phyloP scores from a whole-genome alignment of 2,888 invertebrate genomes.

The Euproctis similis region DNA sequence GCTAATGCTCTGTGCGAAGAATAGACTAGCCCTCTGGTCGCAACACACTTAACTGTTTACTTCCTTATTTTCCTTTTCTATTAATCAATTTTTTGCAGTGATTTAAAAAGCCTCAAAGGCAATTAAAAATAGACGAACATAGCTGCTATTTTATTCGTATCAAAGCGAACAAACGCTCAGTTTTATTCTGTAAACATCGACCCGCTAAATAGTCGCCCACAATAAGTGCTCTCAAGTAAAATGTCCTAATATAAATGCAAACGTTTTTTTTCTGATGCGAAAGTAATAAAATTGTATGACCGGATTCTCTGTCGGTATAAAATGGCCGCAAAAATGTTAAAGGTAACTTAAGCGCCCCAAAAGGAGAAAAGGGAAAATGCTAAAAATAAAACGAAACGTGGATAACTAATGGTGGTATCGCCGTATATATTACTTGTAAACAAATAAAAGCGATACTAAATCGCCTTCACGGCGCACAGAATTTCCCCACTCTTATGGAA shows the following conservation, averaged over 20 bases:
- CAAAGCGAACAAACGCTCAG: no score
- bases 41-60: no score
- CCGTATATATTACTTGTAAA: constrained; percentile 36
- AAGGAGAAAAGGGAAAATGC: constrained; percentile 5
- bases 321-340: constrained; percentile 11
- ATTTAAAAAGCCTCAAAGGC: no score
- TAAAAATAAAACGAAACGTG: constrained; percentile 18
- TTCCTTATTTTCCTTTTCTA: no score
- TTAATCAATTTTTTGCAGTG: no score
- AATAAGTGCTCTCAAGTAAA: background rate
- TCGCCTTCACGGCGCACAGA: constrained; percentile 35
- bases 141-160: no score
- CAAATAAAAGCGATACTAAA: constrained; percentile 42
- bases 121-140: no score
- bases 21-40: no score
- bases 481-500: constrained; percentile 28
- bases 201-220: background rate
- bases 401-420: constrained; percentile 26
- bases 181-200: no score
- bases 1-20: no score
- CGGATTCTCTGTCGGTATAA: constrained; percentile 1
- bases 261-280: background rate
- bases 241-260: constrained; percentile 1
- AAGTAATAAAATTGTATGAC: constrained; percentile 13
- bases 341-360: constrained; percentile 17